Base-by-base conservation (phyloP, 2,797 vertebrate species). In the Enteromius fasciolatus region DNA sequence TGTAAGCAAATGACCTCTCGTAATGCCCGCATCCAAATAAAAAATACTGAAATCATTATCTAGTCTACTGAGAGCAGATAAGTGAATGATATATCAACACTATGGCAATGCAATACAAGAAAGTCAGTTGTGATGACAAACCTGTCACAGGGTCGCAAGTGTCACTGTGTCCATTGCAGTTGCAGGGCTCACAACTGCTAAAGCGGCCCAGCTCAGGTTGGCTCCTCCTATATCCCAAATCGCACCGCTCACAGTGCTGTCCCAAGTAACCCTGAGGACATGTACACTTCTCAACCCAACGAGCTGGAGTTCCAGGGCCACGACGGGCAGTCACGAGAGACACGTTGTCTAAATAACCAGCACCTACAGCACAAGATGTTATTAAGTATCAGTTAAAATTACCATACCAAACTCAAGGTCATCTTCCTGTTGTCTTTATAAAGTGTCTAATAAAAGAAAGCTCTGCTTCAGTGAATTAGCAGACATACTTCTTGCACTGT, bases 251-350 rank as follows among this genome's bases (percentile, higher is more conserved):
- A 81, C 98, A 99, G 86, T 97, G 97, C 87, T 98, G 98, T 1
- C 98, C 98, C 83, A 94, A 89, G 0, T 99, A 99, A 0, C 97
- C 98, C 23, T 90, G 91, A 0, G 97, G 98, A 74, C 98, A 99
- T 0, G 94, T 95, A 84, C 98, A 99, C 78, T 89, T 95, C 91
- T 99, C 98, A 84, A 99, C 98, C 98, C 97, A 98, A 0, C 89
- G 87, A 1, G 95, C 98, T 0, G 96, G 93, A n/a, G 85, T 69
- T 0, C 98, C 98, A 0, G 94, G 85, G 1, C 94, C 96, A 0
- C 89, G 93, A 2, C 86, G 93, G 3, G 97, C 98, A 0, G 95
- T 97, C 9, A 95, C 90, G 85, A 99, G 85, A 59, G 94, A 94
- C 67, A 98, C 95, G 0, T 96, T 94, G 52, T 98, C 97, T 82